These are phyloP conservation scores for cattle (Bos taurus) DNA, from an alignment of 2,113 vertebrate species.

Conservation along the genomic window ARS-UCD2.0 NC_037337.1:4430001-4430500, in stretches of 20 bases:
- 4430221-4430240: background rate
- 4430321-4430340: background rate
- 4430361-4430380: background rate
- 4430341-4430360: background rate
- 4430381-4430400: background rate
- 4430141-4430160: background rate
- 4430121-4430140: background rate
- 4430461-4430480: background rate
- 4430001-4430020: background rate
- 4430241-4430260: background rate
- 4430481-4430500: background rate
- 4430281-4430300: background rate
- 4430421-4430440: background rate
- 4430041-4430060: background rate
- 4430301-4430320: background rate
- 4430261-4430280: background rate
- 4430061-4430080: background rate
- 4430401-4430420: background rate
- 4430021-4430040: background rate
- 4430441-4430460: background rate
- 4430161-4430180: background rate
- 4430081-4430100: background rate
- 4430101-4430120: background rate
- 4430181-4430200: background rate
- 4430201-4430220: background rate